Conservation (phyloP, 2,888 invertebrate genomes). For the Melangyna quadrimaculata region DNA sequence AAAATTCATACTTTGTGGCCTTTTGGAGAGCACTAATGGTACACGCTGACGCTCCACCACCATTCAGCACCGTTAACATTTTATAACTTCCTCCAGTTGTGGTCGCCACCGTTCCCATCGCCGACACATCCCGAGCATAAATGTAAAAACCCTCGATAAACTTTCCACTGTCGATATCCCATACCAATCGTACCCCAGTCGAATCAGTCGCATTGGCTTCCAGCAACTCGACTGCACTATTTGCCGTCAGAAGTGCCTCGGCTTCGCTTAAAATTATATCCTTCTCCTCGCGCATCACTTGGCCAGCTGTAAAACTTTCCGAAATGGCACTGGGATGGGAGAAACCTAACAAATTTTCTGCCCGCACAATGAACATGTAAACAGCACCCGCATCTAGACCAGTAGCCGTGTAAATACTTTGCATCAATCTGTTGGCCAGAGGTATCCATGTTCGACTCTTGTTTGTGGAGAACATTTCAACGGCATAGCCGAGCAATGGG, state of each 20-base stretch:
- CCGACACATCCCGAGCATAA: conserved; percentile 85
- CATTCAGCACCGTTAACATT: conserved; percentile 90
- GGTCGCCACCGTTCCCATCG: conserved; percentile 72
- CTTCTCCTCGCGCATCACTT: conserved; percentile 75
- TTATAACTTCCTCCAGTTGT: conserved; percentile 82
- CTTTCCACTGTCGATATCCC: conserved; percentile 90
- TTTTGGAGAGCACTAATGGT: conserved; percentile 90
- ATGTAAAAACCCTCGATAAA: conserved; percentile 91
- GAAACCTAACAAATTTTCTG: conserved; percentile 92
- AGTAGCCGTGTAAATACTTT: conserved; percentile 88
- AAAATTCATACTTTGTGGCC: conserved; percentile 94
- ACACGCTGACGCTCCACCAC: conserved; percentile 87
- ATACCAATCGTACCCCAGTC: conserved; percentile 91
- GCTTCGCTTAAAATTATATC: conserved; percentile 83
- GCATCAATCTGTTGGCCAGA: conserved; percentile 85
- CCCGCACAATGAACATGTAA: conserved; percentile 93
- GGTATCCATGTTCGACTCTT: conserved; percentile 83
- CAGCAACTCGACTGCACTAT: conserved; percentile 89
- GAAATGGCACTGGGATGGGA: conserved; percentile 91
- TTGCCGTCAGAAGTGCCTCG: conserved; percentile 86
- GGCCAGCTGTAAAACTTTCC: conserved; percentile 86
- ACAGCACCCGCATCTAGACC: conserved; percentile 88
- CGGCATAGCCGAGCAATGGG: conserved; percentile 90
- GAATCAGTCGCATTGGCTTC: conserved; percentile 92
- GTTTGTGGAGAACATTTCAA: conserved; percentile 86